Percentiles rank a stretch among this genome's conserved stretches.
These are phyloP conservation scores for Lophotis ruficrista DNA, from an alignment of 2,113 vertebrate genomes.

Conservation along the genomic window DNA sequence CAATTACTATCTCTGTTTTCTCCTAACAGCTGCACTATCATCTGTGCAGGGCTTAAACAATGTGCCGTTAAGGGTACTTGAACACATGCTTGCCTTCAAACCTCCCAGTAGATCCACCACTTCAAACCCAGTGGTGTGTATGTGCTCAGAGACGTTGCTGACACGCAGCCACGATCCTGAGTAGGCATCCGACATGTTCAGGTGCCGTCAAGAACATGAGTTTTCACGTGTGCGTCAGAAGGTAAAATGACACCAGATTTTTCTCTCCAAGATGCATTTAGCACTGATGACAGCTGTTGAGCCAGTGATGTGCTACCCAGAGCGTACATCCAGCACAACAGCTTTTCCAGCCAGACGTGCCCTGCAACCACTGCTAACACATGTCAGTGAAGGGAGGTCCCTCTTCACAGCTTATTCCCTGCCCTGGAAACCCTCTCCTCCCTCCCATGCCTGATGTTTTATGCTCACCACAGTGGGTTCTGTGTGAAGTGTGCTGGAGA, in stretches of 20 bases:
- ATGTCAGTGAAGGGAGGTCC: not conserved
- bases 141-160: not conserved
- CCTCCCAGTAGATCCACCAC: not conserved
- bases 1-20: not conserved
- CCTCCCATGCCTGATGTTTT: not conserved
- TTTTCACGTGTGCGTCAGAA: not conserved
- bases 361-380: not conserved
- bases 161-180: not conserved
- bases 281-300: not conserved
- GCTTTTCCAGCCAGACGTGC: not conserved
- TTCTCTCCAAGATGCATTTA: not conserved
- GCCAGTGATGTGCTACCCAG: not conserved
- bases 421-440: not conserved
- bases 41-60: not conserved
- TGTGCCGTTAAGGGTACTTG: not conserved
- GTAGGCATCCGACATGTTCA: not conserved
- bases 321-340: fast-evolving
- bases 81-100: not conserved
- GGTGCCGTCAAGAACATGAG: not conserved
- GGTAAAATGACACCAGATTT: not conserved
- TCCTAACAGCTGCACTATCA: not conserved
- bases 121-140: not conserved
- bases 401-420: not conserved
- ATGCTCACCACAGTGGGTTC: fast-evolving
- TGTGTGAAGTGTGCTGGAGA: not conserved